phyloP scores from a whole-genome alignment of 2,113 vertebrate species.

The Lophochroa leadbeateri region DNA sequence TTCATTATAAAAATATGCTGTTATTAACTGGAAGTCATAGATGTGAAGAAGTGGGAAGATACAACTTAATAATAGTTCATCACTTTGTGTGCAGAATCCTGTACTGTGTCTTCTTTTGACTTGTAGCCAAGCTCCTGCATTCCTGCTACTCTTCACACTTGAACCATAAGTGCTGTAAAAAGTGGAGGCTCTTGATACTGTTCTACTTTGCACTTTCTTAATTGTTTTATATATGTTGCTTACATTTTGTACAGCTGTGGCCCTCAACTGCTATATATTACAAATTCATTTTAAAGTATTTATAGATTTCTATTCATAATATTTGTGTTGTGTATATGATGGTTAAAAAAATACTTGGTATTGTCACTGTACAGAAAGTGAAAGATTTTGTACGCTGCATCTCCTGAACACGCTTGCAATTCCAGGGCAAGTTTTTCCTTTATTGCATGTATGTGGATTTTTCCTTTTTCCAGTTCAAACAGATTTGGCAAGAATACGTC shows the following conservation, averaged over 20 bases:
- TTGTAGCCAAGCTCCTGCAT: slow-evolving; percentile 33
- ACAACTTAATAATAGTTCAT: slow-evolving; percentile 32
- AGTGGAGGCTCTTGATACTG: slow-evolving; percentile 71
- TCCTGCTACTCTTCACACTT: slow-evolving; percentile 59
- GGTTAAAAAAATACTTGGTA: slow-evolving; percentile 67
- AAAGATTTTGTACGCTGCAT: slow-evolving; percentile 69
- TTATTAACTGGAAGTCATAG: slow-evolving; percentile 74
- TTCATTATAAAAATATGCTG: background rate
- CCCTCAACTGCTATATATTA: slow-evolving; percentile 67
- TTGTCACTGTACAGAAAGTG: slow-evolving; percentile 70
- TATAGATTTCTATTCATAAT: slow-evolving; percentile 73
- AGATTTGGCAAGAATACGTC: slow-evolving; percentile 37
- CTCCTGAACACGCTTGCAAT: slow-evolving; percentile 34
- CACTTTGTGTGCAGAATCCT: slow-evolving; percentile 42
- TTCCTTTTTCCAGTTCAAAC: slow-evolving; percentile 39
- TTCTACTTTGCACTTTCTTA: slow-evolving; percentile 82
- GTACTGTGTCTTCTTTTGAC: slow-evolving; percentile 55
- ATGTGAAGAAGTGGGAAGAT: slow-evolving; percentile 11
- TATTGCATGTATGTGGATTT: slow-evolving; percentile 13
- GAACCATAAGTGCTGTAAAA: slow-evolving; percentile 74
- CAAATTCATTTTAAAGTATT: slow-evolving; percentile 74
- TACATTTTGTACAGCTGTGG: slow-evolving; percentile 77
- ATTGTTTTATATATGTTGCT: slow-evolving; percentile 73
- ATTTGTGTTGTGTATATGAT: slow-evolving; percentile 80
- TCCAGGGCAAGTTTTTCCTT: slow-evolving; percentile 41